A percentile compares a stretch with the other conserved stretches of the same genome.
These are phyloP conservation scores for Dorcus hopei DNA, from an alignment of 2,888 invertebrate species.

Conservation along the genomic window DNA sequence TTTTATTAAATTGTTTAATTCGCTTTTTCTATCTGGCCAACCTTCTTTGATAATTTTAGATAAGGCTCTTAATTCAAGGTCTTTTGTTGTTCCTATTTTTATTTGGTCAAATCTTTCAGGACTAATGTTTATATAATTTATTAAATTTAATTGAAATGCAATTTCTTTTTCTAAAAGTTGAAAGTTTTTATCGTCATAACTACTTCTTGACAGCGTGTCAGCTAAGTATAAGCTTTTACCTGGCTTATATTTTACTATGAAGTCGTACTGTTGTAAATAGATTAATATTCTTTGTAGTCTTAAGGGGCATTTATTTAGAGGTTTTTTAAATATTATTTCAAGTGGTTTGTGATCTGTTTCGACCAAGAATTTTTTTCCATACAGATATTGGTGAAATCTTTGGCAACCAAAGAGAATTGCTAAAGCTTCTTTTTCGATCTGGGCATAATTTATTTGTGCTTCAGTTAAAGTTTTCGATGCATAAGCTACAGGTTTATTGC, in stretches of 20 bases:
- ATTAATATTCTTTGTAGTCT: conserved; percentile 3
- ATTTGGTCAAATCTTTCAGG: not conserved
- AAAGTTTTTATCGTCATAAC: not conserved
- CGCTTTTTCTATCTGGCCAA: not conserved
- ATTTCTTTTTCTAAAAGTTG: not conserved
- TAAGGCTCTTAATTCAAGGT: not conserved
- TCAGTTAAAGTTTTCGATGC: conserved; percentile 30
- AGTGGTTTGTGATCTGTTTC: too few species aligned
- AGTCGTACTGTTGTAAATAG: not conserved
- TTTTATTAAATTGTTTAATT: not conserved
- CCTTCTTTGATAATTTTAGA: not conserved
- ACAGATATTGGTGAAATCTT: too few species aligned
- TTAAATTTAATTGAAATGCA: not conserved
- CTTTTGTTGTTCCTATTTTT: not conserved
- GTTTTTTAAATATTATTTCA: too few species aligned
- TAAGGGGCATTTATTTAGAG: not conserved
- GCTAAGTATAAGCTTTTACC: not conserved
- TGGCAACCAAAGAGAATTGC: not conserved
- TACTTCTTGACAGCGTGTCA: not conserved
- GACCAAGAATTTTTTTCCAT: too few species aligned
- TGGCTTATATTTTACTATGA: not conserved
- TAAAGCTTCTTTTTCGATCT: not conserved
- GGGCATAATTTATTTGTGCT: not conserved
- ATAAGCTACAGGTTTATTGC: conserved; percentile 38
- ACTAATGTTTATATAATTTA: not conserved